These are phyloP conservation scores for Apodemia duryi DNA, from an alignment of 2,888 invertebrate species.

Conservation along the genomic window DNA sequence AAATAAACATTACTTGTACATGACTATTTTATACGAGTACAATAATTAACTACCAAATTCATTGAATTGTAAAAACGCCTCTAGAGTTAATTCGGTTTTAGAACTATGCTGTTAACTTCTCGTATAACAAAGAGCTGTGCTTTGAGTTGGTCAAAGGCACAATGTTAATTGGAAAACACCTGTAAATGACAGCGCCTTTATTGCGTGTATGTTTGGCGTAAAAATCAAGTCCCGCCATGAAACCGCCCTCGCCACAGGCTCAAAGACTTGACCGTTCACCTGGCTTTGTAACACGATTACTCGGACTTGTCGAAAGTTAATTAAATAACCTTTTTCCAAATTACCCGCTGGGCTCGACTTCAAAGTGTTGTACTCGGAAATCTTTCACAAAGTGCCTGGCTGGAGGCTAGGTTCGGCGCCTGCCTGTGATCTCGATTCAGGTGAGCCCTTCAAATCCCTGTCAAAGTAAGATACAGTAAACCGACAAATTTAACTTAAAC, in stretches of 20 bases:
- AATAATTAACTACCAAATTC: background rate
- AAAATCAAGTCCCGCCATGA: slow-evolving; percentile 65
- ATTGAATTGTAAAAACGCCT: background rate
- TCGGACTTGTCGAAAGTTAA: slow-evolving; percentile 78
- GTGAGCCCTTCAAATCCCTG: slow-evolving; percentile 56
- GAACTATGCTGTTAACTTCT: slow-evolving; percentile 55
- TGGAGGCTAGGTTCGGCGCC: slow-evolving; percentile 58
- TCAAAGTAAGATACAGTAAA: slow-evolving; percentile 33
- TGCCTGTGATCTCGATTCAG: slow-evolving; percentile 51
- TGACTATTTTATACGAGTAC: too few species aligned
- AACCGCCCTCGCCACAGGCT: slow-evolving; percentile 40
- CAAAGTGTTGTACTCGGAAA: slow-evolving; percentile 65
- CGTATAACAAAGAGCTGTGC: slow-evolving; percentile 52
- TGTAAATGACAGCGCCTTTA: slow-evolving; percentile 76
- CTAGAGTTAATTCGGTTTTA: slow-evolving; percentile 21
- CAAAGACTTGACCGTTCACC: slow-evolving; percentile 72
- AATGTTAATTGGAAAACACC: slow-evolving; percentile 77
- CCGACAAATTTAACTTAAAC: background rate
- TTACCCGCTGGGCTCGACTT: slow-evolving; percentile 69
- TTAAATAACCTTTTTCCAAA: slow-evolving; percentile 79
- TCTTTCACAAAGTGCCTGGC: slow-evolving; percentile 68
- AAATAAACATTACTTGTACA: too few species aligned
- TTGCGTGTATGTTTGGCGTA: slow-evolving; percentile 66
- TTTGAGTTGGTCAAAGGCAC: slow-evolving; percentile 68
- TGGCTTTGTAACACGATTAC: slow-evolving; percentile 78